Evolutionary conservation across 2,888 invertebrate species (phyloP), one percentile per base, ranked within the genome.

Genomic region (Erebia palarica): DNA sequence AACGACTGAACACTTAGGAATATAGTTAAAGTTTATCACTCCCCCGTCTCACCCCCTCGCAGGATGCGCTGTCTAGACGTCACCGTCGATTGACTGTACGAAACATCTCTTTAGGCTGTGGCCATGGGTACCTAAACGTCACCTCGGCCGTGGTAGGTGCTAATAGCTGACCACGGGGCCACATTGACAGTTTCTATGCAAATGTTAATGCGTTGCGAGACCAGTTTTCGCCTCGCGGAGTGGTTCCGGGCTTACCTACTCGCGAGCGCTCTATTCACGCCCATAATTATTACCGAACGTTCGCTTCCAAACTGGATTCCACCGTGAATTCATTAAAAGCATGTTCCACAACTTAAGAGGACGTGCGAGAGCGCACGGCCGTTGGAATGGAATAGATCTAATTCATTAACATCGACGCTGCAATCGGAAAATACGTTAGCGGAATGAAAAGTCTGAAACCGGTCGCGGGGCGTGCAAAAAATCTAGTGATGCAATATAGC

Each of bases 121-220:
- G 36, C 7, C 36, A 36, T 36, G 36, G 7, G 36, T 36, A 36
- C 36, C 36, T 36, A 36, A 36, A 58, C 68, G 65, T 36, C 72
- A 51, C 71, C 68, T 61, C 71, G 66, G 71, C 76, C 69, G 71
- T 76, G 82, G 79, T 85, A 90, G 90, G 91, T 89, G 91, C 88
- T 91, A 91, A 91, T 90, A 84, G 86, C 78, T 84, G 84, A 82
- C 78, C 83, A 81, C 87, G 86, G 87, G 86, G 88, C 90, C 87
- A 84, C 85, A 81, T 86, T 89, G 91, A 91, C 92, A 92, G 92
- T 92, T 91, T 92, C 92, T 93, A 93, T 92, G 93, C 92, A 92
- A 93, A 93, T 93, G 87, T 85, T 85, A 86, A 87, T 89, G 88
- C 91, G 90, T 87, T 85, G 85, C 85, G 84, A 85, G 91, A 92